Evolutionary conservation across 2,797 vertebrate species (phyloP).

Genomic region (Morus bassanus): DNA sequence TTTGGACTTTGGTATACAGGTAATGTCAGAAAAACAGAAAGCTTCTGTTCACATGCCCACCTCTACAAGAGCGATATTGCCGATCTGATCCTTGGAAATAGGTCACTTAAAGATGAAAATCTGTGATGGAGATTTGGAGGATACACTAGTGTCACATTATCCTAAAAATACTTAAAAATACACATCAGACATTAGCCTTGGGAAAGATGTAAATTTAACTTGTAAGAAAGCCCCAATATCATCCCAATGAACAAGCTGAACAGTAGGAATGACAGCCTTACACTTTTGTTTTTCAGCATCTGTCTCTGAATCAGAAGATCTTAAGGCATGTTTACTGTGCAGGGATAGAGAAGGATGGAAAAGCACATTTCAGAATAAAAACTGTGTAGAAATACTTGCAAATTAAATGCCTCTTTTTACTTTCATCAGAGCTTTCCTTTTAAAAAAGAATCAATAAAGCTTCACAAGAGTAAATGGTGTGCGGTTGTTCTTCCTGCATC

Average conservation of each 20-base stretch:
- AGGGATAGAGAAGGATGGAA: neutral
- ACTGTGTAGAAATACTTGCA: conserved; percentile 55
- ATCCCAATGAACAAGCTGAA: neutral
- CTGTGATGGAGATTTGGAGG: neutral
- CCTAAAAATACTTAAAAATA: neutral
- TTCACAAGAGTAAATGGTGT: conserved; percentile 46
- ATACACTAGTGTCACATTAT: neutral
- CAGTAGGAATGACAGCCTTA: neutral
- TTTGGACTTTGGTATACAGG: neutral
- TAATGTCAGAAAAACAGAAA: neutral
- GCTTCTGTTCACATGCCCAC: neutral
- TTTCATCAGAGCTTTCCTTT: conserved; percentile 51
- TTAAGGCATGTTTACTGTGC: neutral
- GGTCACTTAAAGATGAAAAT: neutral
- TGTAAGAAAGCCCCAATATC: neutral
- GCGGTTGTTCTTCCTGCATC: neutral
- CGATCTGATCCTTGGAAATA: neutral
- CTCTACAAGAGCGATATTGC: neutral
- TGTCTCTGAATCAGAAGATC: conserved; percentile 17
- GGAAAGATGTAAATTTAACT: neutral
- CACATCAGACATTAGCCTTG: neutral
- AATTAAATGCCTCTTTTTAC: conserved; percentile 30
- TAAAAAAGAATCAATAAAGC: conserved; percentile 44
- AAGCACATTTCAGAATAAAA: conserved; percentile 20
- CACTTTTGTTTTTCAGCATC: neutral